These are phyloP conservation scores for Mactra quadrangularis DNA, from an alignment of 1,140 invertebrate species.

Conservation along the genomic window DNA sequence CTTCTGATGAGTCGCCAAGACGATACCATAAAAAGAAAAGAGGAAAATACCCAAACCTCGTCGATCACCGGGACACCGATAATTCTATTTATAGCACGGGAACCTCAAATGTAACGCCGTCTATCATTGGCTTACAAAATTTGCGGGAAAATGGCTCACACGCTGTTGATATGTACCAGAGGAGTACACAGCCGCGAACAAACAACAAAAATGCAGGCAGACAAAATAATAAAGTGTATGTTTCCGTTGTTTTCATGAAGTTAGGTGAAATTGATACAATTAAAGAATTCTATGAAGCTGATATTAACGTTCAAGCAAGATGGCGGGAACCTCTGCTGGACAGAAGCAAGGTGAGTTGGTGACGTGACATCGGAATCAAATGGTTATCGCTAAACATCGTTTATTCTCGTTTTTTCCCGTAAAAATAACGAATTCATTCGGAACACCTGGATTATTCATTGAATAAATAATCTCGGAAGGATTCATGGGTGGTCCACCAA, in stretches of 20 bases:
- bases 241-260: slow-evolving; percentile 80
- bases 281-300: slow-evolving; percentile 79
- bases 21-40: too few relatives aligned
- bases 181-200: slow-evolving; percentile 20
- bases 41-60: neutral
- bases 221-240: slow-evolving; percentile 65
- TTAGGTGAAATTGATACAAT: slow-evolving; percentile 81
- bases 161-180: neutral
- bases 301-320: slow-evolving; percentile 78
- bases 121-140: slow-evolving; percentile 42
- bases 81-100: slow-evolving; percentile 24
- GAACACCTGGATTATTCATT: too few relatives aligned
- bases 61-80: neutral
- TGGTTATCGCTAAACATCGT: too few relatives aligned
- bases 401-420: too few relatives aligned
- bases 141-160: neutral
- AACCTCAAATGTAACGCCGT: neutral
- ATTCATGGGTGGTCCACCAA: too few relatives aligned
- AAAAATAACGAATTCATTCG: too few relatives aligned
- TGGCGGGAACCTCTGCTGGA: slow-evolving; percentile 76
- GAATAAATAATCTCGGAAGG: too few relatives aligned
- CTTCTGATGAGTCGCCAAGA: too few relatives aligned
- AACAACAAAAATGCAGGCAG: slow-evolving; percentile 37
- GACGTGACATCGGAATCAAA: too few relatives aligned
- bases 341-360: slow-evolving; percentile 53